Percentiles rank a stretch among this genome's conserved stretches.
These are phyloP conservation scores for Dromaius novaehollandiae DNA, from an alignment of 2,113 vertebrate species.

Conservation along the genomic window DNA sequence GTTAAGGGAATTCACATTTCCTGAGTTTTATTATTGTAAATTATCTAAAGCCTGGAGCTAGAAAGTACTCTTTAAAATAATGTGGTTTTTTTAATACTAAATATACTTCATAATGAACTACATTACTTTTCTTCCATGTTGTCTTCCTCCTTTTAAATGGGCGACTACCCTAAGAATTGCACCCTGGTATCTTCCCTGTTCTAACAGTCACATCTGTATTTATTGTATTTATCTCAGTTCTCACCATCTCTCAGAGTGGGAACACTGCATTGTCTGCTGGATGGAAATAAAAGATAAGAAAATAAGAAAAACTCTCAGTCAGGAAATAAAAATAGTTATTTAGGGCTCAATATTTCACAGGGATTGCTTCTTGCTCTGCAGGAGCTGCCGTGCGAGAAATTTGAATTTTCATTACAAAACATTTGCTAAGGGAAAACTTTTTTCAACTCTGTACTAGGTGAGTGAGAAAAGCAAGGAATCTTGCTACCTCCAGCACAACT, in stretches of 20 bases:
- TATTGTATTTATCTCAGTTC: background rate
- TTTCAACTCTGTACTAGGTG: background rate
- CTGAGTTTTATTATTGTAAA: background rate
- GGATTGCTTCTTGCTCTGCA: background rate
- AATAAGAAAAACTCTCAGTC: constrained; percentile 32
- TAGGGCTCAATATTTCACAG: constrained; percentile 36
- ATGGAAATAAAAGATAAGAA: constrained; percentile 46
- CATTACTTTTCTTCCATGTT: background rate
- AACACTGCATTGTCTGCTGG: background rate
- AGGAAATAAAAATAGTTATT: constrained; percentile 19
- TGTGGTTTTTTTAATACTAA: background rate
- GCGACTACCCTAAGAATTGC: background rate
- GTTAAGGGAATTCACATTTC: background rate
- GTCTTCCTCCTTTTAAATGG: background rate
- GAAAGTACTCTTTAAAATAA: background rate
- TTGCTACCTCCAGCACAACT: background rate
- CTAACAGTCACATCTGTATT: background rate
- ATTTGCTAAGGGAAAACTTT: background rate
- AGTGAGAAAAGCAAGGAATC: background rate
- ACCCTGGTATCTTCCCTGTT: background rate
- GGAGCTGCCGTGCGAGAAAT: background rate
- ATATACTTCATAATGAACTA: background rate
- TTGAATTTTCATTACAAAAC: background rate
- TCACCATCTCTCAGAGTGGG: background rate
- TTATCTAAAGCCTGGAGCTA: background rate